Base-by-base conservation (phyloP, 2,888 invertebrate species). In the Drosophila neonasuta region DNA sequence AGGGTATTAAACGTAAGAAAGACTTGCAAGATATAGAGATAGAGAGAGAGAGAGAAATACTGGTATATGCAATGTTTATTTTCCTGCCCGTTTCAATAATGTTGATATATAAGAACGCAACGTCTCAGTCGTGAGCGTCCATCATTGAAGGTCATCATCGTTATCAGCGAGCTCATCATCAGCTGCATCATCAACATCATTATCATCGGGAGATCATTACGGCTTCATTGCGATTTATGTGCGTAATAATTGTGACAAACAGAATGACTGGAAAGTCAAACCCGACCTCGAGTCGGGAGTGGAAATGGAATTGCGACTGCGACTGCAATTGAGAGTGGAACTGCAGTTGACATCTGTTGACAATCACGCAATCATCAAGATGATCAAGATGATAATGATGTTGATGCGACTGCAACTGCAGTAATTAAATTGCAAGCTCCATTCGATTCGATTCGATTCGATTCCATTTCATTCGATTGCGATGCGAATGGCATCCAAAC, bases 231-330 rank as follows among this genome's bases (percentile, higher is more conserved):
- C 86, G 80, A 86, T 86, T 86, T 86, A 86, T 86, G 88, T 80
- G 88, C 86, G 88, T 79, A 86, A 84, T 86, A 86, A 87, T 80
- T 86, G 86, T 84, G 86, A 87, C 88, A 86, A 86, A 81, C 80
- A 77, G 64, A 63, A 62, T 50, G 56, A 63, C 51, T 24, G 13
- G 1, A 13, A 36, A 36, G 34, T 39, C 15, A 55, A 36, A 8
- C 13, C 39, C 39, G 39, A 41, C 36, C 36, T n/a, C 36, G 39
- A 41, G n/a, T 36, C 24, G 32, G 32, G 10, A 9, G 3, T 32
- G 32, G 34, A 10, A 41, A 13, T 41, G 39, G 39, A 15, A 41
- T 13, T 41, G 39, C 39, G 15, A 41, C 8, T 13, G 20, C 15
- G 15, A 15, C 15, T 20, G 20, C 20, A 20, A 20, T 4, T 20